Evolutionary conservation across 2,113 vertebrate genomes (phyloP), one percentile per base, ranked within the genome.

Genomic region (Lophura nycthemera): DNA sequence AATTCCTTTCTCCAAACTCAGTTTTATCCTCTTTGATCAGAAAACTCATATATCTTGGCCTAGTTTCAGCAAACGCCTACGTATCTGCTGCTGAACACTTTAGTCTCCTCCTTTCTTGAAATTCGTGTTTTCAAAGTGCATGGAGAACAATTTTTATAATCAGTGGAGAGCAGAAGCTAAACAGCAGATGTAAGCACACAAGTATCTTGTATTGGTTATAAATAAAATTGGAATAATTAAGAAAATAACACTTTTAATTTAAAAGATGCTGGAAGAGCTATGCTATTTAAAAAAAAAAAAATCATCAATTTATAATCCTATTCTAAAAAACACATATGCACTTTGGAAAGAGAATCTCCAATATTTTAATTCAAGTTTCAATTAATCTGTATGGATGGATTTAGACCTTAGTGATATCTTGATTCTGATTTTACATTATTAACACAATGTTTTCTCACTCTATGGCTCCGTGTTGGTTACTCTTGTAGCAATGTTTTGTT

Each of bases 191-290:
- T 27, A 89, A 48, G 63, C 83, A 56, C 48, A 85, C 10, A 57
- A 83, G 47, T 30, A 57, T 79, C 64, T 83, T 66, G 10, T 83
- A 80, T 70, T 83, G 36, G 83, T 70, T 90, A 77, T 86, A 85
- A 82, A 91, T 78, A 74, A 88, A 88, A 86, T 38, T 52, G 66
- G 67, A 59, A 89, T 92, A 32, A 70, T 91, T 93, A 85, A 82
- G 84, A 71, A 38, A 61, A 67, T 50, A n/a, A 17, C 6, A 32
- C 47, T 87, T 92, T 43, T 73, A 40, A 14, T 40, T n/a, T 83
- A 38, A 66, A 91, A 92, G 52, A 47, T 50, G 24, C 30, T 83
- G 70, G n/a, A 87, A 80, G 60, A 80, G 7, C 59, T 38, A 34
- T 19, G 24, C 22, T 85, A 29, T 76, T 89, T 91, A 6, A 8